Conservation (phyloP, 2,888 invertebrate species). For the Troides aeacus region DNA sequence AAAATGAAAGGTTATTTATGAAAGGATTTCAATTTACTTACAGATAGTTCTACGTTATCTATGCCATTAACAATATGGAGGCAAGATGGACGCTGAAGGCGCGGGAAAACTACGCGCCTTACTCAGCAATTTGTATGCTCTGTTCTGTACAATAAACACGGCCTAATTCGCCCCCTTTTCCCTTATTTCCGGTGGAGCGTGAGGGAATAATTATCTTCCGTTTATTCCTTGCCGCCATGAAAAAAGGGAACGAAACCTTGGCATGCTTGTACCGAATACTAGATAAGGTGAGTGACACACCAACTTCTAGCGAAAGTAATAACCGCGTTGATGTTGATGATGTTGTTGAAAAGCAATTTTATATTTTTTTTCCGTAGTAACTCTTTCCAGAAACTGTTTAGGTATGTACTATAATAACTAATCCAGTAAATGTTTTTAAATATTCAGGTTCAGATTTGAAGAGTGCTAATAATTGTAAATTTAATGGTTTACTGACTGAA, state of each 20-base stretch:
- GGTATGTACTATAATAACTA: too few species aligned
- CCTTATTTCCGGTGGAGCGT: conserved; percentile 31
- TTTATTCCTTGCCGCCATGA: conserved; percentile 33
- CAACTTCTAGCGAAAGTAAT: not conserved
- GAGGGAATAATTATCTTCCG: conserved; percentile 38
- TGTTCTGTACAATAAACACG: conserved; percentile 27
- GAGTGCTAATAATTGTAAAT: not conserved
- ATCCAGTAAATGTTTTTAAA: too few species aligned
- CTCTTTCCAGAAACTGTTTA: too few species aligned
- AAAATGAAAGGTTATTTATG: too few species aligned
- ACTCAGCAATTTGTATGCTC: conserved; percentile 28
- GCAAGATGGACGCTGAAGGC: conserved; percentile 22
- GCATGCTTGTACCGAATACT: conserved; percentile 12
- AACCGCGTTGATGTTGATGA: too few species aligned
- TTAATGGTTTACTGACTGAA: too few species aligned
- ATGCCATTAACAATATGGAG: conserved; percentile 14
- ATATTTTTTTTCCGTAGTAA: too few species aligned
- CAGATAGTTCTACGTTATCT: conserved; percentile 10
- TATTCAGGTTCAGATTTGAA: too few species aligned
- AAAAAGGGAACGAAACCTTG: conserved; percentile 35
- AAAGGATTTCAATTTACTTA: not conserved
- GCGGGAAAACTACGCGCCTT: conserved; percentile 26
- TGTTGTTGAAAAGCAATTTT: too few species aligned
- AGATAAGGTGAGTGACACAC: conserved; percentile 14
- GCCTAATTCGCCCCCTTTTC: conserved; percentile 28